A percentile compares a stretch with the other conserved stretches of the same genome.
These are phyloP conservation scores for Papilio glaucus DNA, from an alignment of 1,140 invertebrate species.

Conservation along the genomic window DNA sequence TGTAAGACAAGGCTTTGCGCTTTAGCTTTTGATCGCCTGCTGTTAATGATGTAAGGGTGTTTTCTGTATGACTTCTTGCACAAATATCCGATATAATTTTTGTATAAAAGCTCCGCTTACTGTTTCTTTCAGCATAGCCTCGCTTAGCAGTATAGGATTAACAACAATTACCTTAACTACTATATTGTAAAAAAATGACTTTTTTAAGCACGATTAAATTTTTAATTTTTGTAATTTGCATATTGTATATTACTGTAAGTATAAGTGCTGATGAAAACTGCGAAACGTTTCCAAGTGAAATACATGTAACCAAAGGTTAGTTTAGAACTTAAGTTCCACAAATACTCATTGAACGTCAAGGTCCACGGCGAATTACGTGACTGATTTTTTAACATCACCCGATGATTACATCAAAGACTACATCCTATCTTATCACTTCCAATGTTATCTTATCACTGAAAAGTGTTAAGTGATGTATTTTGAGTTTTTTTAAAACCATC, in stretches of 20 bases:
- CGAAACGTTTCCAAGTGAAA: slow-evolving; percentile 71
- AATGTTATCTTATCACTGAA: too few relatives aligned
- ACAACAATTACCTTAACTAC: not conserved
- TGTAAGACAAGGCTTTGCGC: slow-evolving; percentile 24
- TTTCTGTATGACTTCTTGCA: not conserved
- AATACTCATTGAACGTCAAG: not conserved
- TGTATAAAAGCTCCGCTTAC: slow-evolving; percentile 15
- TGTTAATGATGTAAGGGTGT: slow-evolving; percentile 20
- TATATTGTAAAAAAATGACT: not conserved
- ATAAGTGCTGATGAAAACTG: slow-evolving; percentile 68
- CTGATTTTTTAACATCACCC: too few relatives aligned
- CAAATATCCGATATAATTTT: not conserved
- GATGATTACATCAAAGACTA: too few relatives aligned
- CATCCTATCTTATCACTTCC: too few relatives aligned
- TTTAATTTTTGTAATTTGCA: slow-evolving; percentile 42
- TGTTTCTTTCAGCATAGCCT: slow-evolving; percentile 3
- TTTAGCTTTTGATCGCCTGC: slow-evolving; percentile 28
- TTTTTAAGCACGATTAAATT: slow-evolving; percentile 2
- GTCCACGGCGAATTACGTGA: too few relatives aligned
- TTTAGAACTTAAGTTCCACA: slow-evolving; percentile 20
- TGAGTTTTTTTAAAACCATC: too few relatives aligned
- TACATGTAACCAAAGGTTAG: slow-evolving; percentile 76
- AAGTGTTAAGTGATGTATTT: too few relatives aligned
- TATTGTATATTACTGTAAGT: slow-evolving; percentile 45
- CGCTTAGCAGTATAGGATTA: not conserved